A percentile compares a stretch with the other conserved stretches of the same genome.
Conservation (phyloP, 2,888 invertebrate species). For the Calliphora vomitoria region DNA sequence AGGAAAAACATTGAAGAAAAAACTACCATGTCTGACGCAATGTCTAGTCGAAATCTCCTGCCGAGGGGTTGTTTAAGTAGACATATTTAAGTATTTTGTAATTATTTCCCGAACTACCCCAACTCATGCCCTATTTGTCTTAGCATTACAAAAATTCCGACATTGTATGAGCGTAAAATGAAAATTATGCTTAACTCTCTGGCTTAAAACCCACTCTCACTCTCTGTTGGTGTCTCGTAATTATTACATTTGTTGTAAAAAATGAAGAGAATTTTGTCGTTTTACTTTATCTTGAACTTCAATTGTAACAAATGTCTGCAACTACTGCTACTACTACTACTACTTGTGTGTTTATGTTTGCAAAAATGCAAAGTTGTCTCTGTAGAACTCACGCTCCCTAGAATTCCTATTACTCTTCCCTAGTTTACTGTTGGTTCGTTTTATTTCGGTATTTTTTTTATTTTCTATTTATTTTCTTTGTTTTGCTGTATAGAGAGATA, state of each 20-base stretch:
- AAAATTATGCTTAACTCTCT: slow-evolving; percentile 36
- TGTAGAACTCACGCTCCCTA: slow-evolving; percentile 43
- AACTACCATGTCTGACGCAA: slow-evolving; percentile 61
- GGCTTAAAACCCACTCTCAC: slow-evolving; percentile 35
- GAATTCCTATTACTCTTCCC: slow-evolving; percentile 39
- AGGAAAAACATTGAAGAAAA: neutral
- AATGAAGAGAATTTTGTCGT: slow-evolving; percentile 51
- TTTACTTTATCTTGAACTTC: slow-evolving; percentile 64
- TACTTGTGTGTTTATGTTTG: neutral
- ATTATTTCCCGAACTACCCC: slow-evolving; percentile 18
- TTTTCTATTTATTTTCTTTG: neutral
- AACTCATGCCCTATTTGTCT: neutral
- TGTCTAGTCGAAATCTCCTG: slow-evolving; percentile 62
- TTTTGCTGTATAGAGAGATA: slow-evolving; percentile 34
- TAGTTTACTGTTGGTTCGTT: slow-evolving; percentile 25
- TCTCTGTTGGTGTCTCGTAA: slow-evolving; percentile 8
- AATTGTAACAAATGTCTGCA: slow-evolving; percentile 61
- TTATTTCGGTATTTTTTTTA: slow-evolving; percentile 7
- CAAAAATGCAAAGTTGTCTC: neutral
- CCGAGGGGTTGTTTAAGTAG: slow-evolving; percentile 35
- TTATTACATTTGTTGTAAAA: slow-evolving; percentile 57
- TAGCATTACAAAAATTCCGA: neutral
- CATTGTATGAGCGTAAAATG: slow-evolving; percentile 31
- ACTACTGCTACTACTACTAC: slow-evolving; percentile 32
- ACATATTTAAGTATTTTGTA: slow-evolving; percentile 34